Evolutionary conservation across 2,888 invertebrate species (phyloP), one percentile per base, ranked within the genome.

Genomic region (Clivina fossor): DNA sequence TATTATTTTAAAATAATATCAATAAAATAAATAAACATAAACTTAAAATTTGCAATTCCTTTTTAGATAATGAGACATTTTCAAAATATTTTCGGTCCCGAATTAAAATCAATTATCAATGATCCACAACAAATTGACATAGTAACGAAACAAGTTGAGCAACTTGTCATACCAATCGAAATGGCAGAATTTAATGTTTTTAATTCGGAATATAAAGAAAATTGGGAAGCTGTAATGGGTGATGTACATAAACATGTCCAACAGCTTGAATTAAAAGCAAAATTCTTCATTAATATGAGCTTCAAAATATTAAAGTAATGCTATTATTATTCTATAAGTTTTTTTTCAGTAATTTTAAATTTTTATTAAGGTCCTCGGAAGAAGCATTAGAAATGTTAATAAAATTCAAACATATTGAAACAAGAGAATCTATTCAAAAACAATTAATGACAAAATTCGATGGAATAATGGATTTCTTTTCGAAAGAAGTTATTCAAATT

Each of bases 91-190:
- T 93, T 95, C 69, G 93, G 93, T 0, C 79, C 85, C 1, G 90
- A 93, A 65, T 73, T 95, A 2, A 91, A 92, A 67, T 86, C 91
- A 0, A 88, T 94, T 24, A 88, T 93, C 26, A 86, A 85, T 58
- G 92, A 94, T 69, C 91, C 93, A 0, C 85, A 88, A 7, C 85
- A 89, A 65, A 90, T 95, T 41, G 93, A 94, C 66, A 85, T 86
- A 59, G 86, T 94, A 3, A 80, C 91, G 13, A 85, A 88, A 60
- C 83, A 89, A 57, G 88, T 94, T 1, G 86, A 86, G 64, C 83
- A 83, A 48, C 76, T 94, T 18, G 82, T 92, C 0, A 78, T 80
- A 43, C 89, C 90, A 1, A 84, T 91, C 18, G 78, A 86, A 28
- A 82, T 84, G 60, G 82, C 92, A 0, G 88, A 88, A 68, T 94